Conservation (phyloP, 2,797 vertebrate species). For the Sebastes taczanowskii region DNA sequence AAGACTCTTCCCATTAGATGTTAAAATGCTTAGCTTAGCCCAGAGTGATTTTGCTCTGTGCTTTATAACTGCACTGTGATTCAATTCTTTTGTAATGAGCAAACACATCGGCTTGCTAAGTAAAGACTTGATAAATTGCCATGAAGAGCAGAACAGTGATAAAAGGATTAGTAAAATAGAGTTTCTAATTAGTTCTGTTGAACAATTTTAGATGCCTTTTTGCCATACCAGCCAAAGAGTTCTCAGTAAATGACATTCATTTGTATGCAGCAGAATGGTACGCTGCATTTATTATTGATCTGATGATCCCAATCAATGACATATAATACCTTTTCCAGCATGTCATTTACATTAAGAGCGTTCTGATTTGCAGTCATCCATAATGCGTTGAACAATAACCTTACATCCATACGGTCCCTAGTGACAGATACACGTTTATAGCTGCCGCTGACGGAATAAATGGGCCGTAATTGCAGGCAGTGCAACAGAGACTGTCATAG, state of each 20-base stretch:
- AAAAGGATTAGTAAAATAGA: slow-evolving; percentile 65
- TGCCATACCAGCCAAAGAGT: slow-evolving; percentile 15
- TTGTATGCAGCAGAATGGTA: slow-evolving; percentile 14
- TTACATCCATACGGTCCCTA: slow-evolving; percentile 29
- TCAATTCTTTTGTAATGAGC: slow-evolving; percentile 42
- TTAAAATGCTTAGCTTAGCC: slow-evolving; percentile 22
- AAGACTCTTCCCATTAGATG: slow-evolving; percentile 5
- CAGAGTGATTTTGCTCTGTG: slow-evolving; percentile 21
- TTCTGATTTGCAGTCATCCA: slow-evolving; percentile 46
- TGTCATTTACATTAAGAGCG: slow-evolving; percentile 43
- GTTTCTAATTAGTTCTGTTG: slow-evolving; percentile 58
- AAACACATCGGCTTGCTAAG: slow-evolving; percentile 33
- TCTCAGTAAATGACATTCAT: slow-evolving; percentile 31
- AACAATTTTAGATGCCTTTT: slow-evolving; percentile 37
- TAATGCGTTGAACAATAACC: slow-evolving; percentile 26
- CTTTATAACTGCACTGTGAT: slow-evolving; percentile 16
- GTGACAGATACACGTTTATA: slow-evolving; percentile 58
- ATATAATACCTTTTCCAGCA: slow-evolving; percentile 34
- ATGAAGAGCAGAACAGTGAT: slow-evolving; percentile 36
- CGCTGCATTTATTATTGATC: slow-evolving; percentile 41
- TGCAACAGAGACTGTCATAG: slow-evolving; percentile 64
- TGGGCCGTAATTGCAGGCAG: slow-evolving; percentile 73
- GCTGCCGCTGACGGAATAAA: slow-evolving; percentile 63
- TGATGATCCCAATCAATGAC: slow-evolving; percentile 39
- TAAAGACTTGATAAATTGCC: slow-evolving; percentile 43